Base-by-base conservation (phyloP, 64 coral and sea anemone genomes). In the Pocillopora damicornis region DNA sequence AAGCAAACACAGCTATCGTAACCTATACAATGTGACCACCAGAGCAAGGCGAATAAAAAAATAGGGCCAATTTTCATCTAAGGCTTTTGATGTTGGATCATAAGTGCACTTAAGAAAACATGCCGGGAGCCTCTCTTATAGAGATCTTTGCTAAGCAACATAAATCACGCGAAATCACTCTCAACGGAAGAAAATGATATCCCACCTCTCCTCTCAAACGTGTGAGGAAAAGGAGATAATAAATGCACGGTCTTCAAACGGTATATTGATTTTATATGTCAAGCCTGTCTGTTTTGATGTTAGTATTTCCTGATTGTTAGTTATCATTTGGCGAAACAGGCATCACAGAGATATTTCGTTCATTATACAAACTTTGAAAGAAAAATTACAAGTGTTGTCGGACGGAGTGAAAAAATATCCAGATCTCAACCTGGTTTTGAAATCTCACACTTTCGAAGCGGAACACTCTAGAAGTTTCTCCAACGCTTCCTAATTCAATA, bases 1-100 rank as follows among this genome's bases (percentile, higher is more conserved):
- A 51, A 72, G 23, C 81, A 84, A 84, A 84, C 37, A 84, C 81
- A 72, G 63, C 81, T 71, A 71, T 25, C 63, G 63, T 84, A 26
- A 57, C 35, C 13, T 84, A 45, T 14, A 71, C 67, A 84, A 71
- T 84, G 63, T 11, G 14, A 63, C 37, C 59, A n/a, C 23, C 58
- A 13, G 35, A 67, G 80, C 80, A 65, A 63, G 26, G 22, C 51
- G 15, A 77, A 77, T 22, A 56, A 84, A 5, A 56, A 69, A 71
- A 25, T 25, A 38, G 12, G 37, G 37, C 10, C 36, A 84, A 37
- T 45, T 72, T 84, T 84, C 1, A 45, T 84, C 26, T 37, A 25
- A 15, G 45, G 35, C 35, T 45, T 65, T 72, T 72, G 73, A 42
- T 84, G 38, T 14, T 37, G 11, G 25, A 11, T 37, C 58, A 18